These are phyloP conservation scores for Ranitomeya imitator DNA, from an alignment of 2,113 vertebrate species.

Conservation along the genomic window DNA sequence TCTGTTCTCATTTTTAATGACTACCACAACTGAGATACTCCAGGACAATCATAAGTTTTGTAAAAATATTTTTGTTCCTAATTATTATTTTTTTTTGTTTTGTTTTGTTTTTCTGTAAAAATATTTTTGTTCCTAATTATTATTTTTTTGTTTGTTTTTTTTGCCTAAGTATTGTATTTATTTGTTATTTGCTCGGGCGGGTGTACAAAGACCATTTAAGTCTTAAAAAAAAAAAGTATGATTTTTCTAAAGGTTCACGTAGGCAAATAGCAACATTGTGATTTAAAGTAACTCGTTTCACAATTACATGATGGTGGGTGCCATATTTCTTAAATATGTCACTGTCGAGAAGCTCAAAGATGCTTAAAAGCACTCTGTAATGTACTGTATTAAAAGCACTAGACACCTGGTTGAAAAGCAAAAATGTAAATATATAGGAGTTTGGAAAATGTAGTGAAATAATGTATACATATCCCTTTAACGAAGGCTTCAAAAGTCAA, in stretches of 20 bases:
- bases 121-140: conserved; percentile 9
- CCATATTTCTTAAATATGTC: conserved; percentile 51
- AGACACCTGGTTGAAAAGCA: conserved; percentile 50
- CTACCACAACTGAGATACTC: conserved; percentile 60
- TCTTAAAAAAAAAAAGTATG: conserved; percentile 63
- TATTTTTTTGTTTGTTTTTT: conserved; percentile 66
- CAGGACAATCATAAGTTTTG: conserved; percentile 88
- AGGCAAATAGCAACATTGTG: conserved; percentile 29
- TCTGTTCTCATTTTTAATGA: conserved; percentile 17
- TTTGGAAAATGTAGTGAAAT: conserved; percentile 39
- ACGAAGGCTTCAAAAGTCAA: conserved; percentile 23
- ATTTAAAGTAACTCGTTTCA: conserved; percentile 20
- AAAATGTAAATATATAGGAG: conserved; percentile 51
- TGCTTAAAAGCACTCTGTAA: conserved; percentile 48
- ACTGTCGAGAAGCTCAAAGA: conserved; percentile 35
- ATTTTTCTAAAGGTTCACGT: conserved; percentile 41
- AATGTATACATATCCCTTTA: conserved; percentile 22
- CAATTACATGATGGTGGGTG: conserved; percentile 32
- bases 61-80: conserved; percentile 56
- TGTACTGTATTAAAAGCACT: conserved; percentile 57
- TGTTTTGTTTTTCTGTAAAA: conserved; percentile 46
- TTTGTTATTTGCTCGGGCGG: conserved; percentile 67
- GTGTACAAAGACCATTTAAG: conserved; percentile 36
- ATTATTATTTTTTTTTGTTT: conserved; percentile 68
- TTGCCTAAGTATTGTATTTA: conserved; percentile 60